Percentiles rank a stretch among this genome's conserved stretches.
Conservation (phyloP, 2,113 vertebrate species). For the Oryctolagus cuniculus region mOryCun1.1 NC_091436.1:103810501-103811000, state of each 20-base stretch:
- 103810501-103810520: not conserved
- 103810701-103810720: not conserved
- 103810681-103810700: not conserved
- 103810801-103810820: not conserved
- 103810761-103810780: not conserved
- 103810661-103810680: not conserved
- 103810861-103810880: not conserved
- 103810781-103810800: not conserved
- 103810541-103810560: not conserved
- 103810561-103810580: not conserved
- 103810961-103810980: not conserved
- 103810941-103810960: not conserved
- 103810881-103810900: not conserved
- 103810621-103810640: constrained; percentile 16
- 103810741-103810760: not conserved
- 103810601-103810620: not conserved
- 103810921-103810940: not conserved
- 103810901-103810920: not conserved
- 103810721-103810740: constrained; percentile 12
- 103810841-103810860: not conserved
- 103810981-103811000: not conserved
- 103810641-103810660: constrained; percentile 7
- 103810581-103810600: constrained; percentile 39
- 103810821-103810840: not conserved
- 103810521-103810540: not conserved